Percentiles rank a stretch among this genome's conserved stretches.
phyloP scores from a whole-genome alignment of 2,888 invertebrate species.

The Hypsopygia costalis region DNA sequence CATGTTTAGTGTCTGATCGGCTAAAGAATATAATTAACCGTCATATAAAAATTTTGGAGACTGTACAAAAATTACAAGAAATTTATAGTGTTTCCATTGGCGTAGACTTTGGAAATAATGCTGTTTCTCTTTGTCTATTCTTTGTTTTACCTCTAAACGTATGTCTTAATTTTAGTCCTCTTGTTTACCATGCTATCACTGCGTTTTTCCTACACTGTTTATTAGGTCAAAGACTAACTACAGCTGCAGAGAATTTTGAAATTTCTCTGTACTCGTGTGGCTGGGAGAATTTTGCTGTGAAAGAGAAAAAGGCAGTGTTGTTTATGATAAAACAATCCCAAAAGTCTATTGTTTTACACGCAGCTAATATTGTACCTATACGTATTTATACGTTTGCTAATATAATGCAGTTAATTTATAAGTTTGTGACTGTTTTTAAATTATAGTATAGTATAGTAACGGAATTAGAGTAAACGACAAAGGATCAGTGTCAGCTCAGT shows the following conservation, averaged over 20 bases:
- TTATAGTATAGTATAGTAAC: too few species aligned
- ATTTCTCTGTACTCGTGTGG: slow-evolving; percentile 36
- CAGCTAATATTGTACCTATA: slow-evolving; percentile 34
- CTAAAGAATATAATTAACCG: slow-evolving; percentile 25
- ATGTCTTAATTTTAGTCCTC: slow-evolving; percentile 28
- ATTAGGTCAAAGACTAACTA: slow-evolving; percentile 37
- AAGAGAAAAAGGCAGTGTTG: slow-evolving; percentile 27
- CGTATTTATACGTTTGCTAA: slow-evolving; percentile 34
- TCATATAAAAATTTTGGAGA: slow-evolving; percentile 27
- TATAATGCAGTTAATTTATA: slow-evolving; percentile 38
- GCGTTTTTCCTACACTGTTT: slow-evolving; percentile 40
- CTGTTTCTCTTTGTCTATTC: slow-evolving; percentile 32
- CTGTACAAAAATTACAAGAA: slow-evolving; percentile 29
- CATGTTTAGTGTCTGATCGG: slow-evolving; percentile 15
- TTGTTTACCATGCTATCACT: slow-evolving; percentile 27
- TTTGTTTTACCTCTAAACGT: slow-evolving; percentile 32
- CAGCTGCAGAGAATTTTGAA: slow-evolving; percentile 36
- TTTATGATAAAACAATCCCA: slow-evolving; percentile 38
- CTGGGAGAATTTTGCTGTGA: slow-evolving; percentile 35
- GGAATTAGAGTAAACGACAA: too few species aligned
- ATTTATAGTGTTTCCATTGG: slow-evolving; percentile 30
- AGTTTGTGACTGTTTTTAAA: slow-evolving; percentile 36
- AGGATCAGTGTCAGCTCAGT: too few species aligned
- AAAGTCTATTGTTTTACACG: slow-evolving; percentile 32
- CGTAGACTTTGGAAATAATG: slow-evolving; percentile 27